Evolutionary conservation across 2,113 vertebrate genomes (phyloP).

Genomic region (Peromyscus maniculatus): DNA sequence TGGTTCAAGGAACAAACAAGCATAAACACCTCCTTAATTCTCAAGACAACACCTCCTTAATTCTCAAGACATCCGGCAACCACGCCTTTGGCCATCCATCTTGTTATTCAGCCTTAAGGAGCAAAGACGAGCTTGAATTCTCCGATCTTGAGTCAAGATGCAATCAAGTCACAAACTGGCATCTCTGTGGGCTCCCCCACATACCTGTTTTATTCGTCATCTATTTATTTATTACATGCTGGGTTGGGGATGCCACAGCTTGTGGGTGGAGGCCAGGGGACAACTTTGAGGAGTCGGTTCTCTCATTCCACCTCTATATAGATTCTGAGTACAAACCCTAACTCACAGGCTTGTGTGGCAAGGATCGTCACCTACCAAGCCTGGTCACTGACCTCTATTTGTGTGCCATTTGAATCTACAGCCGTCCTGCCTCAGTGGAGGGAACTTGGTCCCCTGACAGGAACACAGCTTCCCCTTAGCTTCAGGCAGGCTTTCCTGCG

Average conservation of each 20-base stretch:
- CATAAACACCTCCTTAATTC: too few relatives aligned
- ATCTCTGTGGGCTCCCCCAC: too few relatives aligned
- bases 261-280: background rate
- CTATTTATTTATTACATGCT: background rate
- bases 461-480: slow-evolving; percentile 43
- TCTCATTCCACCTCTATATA: too few relatives aligned
- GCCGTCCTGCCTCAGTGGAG: background rate
- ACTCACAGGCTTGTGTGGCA: background rate
- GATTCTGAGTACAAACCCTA: background rate
- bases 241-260: background rate
- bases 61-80: too few relatives aligned
- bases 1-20: too few relatives aligned
- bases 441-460: background rate
- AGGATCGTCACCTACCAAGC: too few relatives aligned
- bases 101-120: too few relatives aligned
- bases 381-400: background rate
- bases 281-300: background rate
- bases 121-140: too few relatives aligned
- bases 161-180: too few relatives aligned
- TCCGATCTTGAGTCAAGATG: too few relatives aligned
- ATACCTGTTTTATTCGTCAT: background rate
- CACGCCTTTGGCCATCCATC: too few relatives aligned
- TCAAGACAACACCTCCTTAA: too few relatives aligned
- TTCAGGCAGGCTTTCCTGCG: slow-evolving; percentile 17
- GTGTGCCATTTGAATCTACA: background rate